These are phyloP conservation scores for Lymantria dispar DNA, from an alignment of 2,888 invertebrate genomes.

Conservation along the genomic window DNA sequence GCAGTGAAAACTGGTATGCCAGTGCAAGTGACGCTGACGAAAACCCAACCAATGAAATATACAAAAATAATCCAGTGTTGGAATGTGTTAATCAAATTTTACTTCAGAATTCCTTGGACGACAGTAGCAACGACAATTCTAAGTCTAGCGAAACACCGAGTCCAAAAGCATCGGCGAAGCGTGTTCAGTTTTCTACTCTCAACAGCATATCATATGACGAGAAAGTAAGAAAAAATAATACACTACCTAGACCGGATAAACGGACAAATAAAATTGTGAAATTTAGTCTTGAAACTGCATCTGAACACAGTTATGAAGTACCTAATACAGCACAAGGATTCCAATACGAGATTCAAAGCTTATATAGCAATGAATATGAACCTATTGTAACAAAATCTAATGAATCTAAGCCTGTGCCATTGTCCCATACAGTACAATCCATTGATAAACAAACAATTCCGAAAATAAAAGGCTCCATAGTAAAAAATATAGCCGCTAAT, in stretches of 20 bases:
- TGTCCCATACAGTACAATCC: conserved; percentile 49
- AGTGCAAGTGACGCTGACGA: conserved; percentile 91
- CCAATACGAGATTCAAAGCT: conserved; percentile 83
- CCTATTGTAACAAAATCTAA: conserved; percentile 83
- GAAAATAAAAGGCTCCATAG: conserved; percentile 76
- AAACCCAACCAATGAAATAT: conserved; percentile 85
- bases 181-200: conserved; percentile 85
- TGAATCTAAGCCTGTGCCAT: conserved; percentile 58
- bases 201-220: conserved; percentile 83
- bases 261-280: conserved; percentile 77
- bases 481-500: conserved; percentile 76
- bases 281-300: conserved; percentile 77
- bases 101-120: conserved; percentile 87
- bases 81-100: conserved; percentile 94
- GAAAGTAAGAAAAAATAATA: conserved; percentile 63
- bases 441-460: conserved; percentile 58
- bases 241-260: conserved; percentile 71
- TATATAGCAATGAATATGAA: conserved; percentile 89
- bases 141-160: conserved; percentile 75
- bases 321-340: conserved; percentile 80
- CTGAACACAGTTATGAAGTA: conserved; percentile 84
- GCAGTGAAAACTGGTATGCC: conserved; percentile 90
- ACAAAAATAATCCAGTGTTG: conserved; percentile 91
- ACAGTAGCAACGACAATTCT: conserved; percentile 75
- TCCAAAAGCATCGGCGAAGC: conserved; percentile 76